phyloP scores from a whole-genome alignment of 2,888 invertebrate genomes.

The Vesta saturnalis region DNA sequence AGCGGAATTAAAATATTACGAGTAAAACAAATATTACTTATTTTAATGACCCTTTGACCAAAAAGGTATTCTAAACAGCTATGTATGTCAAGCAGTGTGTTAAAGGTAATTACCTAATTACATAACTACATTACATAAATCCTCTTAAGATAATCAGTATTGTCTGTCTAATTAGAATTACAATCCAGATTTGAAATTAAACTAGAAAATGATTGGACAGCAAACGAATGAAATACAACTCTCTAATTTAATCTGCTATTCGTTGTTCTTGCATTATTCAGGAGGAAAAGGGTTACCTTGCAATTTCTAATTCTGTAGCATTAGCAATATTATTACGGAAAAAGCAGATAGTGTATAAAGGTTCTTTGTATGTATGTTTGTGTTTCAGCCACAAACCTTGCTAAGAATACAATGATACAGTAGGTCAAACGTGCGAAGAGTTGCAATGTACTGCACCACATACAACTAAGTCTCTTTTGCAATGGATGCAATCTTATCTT shows the following conservation, averaged over 20 bases:
- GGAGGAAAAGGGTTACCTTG: conserved; percentile 5
- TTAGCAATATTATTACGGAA: conserved; percentile 26
- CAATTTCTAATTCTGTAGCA: conserved; percentile 22
- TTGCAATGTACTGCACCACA: conserved; percentile 31
- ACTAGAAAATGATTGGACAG: not conserved
- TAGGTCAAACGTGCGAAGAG: conserved; percentile 33
- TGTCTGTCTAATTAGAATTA: too few relatives aligned
- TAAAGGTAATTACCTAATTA: too few relatives aligned
- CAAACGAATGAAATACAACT: not conserved
- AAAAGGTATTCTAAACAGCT: too few relatives aligned
- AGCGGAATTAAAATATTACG: too few relatives aligned
- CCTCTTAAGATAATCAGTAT: too few relatives aligned
- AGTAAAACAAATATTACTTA: too few relatives aligned
- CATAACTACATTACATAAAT: too few relatives aligned
- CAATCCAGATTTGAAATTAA: not conserved
- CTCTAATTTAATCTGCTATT: not conserved
- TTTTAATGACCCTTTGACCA: too few relatives aligned
- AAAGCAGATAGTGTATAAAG: conserved; percentile 23
- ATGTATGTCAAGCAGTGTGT: too few relatives aligned
- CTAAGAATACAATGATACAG: conserved; percentile 33
- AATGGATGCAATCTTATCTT: conserved; percentile 28
- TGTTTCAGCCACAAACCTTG: conserved; percentile 33
- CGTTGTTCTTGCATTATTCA: conserved; percentile 16
- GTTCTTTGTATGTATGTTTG: conserved; percentile 37
- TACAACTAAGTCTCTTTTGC: conserved; percentile 27